Percentiles rank a stretch among this genome's conserved stretches.
Evolutionary conservation across 2,797 vertebrate genomes (phyloP).

Genomic region (Numenius phaeopus): DNA sequence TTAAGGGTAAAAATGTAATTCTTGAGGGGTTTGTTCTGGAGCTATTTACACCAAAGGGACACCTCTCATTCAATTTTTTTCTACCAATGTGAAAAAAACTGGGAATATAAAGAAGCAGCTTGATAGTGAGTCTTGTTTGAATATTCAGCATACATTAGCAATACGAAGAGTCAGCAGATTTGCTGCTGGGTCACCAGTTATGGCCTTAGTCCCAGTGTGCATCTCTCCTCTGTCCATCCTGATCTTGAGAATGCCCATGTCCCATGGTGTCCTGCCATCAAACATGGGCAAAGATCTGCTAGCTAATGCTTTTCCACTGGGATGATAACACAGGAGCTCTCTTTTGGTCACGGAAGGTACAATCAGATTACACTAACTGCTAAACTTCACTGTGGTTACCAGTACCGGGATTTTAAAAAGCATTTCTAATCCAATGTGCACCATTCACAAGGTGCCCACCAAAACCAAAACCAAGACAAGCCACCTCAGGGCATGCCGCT

Average conservation of each 20-base stretch:
- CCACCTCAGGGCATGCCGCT: not conserved
- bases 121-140: not conserved
- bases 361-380: not conserved
- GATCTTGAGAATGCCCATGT: not conserved
- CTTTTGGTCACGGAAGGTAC: not conserved
- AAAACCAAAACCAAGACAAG: no score
- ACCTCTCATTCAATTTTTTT: not conserved
- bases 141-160: not conserved
- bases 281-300: not conserved
- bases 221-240: not conserved
- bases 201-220: accelerated
- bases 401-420: accelerated
- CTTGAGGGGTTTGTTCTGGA: not conserved
- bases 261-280: not conserved
- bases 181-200: not conserved
- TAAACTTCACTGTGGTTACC: not conserved
- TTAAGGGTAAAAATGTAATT: not conserved
- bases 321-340: not conserved
- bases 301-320: not conserved
- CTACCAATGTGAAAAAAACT: not conserved
- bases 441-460: not conserved
- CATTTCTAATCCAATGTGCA: accelerated
- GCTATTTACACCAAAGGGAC: not conserved
- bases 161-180: not conserved
- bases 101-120: not conserved